Conservation (phyloP, 2,888 invertebrate species). For the Phlogophora meticulosa region DNA sequence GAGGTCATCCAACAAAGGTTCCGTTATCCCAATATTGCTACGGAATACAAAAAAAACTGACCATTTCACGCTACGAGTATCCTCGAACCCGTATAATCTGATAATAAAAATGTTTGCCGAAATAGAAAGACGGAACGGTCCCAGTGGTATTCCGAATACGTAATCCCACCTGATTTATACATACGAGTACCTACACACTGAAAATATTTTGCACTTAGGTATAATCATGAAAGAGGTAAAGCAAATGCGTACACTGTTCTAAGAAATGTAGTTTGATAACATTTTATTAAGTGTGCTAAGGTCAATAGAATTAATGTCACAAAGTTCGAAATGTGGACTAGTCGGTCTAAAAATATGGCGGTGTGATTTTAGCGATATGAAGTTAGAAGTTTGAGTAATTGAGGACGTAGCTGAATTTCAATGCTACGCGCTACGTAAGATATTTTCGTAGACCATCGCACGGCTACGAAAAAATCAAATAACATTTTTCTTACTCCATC, state of each 20-base stretch:
- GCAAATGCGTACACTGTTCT: constrained; percentile 14
- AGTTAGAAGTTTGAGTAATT: constrained; percentile 21
- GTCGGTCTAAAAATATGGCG: constrained; percentile 37
- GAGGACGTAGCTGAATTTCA: constrained; percentile 10
- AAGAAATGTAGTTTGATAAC: constrained; percentile 20
- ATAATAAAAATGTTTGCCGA: constrained; percentile 66
- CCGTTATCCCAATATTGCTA: constrained; percentile 29
- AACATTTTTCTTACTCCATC: not conserved
- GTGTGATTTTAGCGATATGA: constrained; percentile 11
- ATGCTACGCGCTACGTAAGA: constrained; percentile 47
- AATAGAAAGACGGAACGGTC: constrained; percentile 57
- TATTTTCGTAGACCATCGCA: constrained; percentile 18
- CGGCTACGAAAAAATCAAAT: constrained; percentile 37
- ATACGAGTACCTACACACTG: constrained; percentile 24
- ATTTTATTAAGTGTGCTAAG: constrained; percentile 23
- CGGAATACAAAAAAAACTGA: constrained; percentile 46
- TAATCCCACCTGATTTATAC: constrained; percentile 61
- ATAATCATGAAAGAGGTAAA: constrained; percentile 16
- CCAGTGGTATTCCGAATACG: constrained; percentile 49
- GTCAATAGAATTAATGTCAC: constrained; percentile 13
- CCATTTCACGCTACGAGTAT: constrained; percentile 54
- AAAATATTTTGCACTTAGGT: constrained; percentile 43
- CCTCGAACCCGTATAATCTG: constrained; percentile 67
- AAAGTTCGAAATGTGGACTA: constrained; percentile 25
- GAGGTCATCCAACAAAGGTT: constrained; percentile 30